Percentiles rank a stretch among this genome's conserved stretches.
phyloP scores from a whole-genome alignment of 2,888 invertebrate species.

The Rhyacophila evoluta region DNA sequence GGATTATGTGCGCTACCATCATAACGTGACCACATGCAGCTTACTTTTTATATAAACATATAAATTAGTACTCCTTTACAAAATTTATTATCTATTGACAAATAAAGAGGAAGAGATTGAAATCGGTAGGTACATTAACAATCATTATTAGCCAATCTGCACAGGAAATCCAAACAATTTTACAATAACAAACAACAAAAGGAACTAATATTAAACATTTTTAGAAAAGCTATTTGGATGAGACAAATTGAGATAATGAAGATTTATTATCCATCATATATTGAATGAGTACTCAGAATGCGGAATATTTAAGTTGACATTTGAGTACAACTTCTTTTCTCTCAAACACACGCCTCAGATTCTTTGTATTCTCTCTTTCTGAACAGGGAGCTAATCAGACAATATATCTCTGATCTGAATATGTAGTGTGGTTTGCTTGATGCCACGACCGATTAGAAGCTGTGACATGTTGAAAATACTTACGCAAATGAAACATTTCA shows the following conservation, averaged over 20 bases:
- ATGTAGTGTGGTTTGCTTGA: too few species aligned
- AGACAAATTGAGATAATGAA: conserved; percentile 33
- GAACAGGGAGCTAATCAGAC: too few species aligned
- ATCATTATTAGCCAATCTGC: conserved; percentile 9
- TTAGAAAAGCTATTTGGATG: conserved; percentile 8
- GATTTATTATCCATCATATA: conserved; percentile 23
- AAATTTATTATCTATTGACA: conserved; percentile 24
- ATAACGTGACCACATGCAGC: conserved; percentile 39
- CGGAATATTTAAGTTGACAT: not conserved
- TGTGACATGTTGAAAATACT: too few species aligned
- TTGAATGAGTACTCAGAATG: conserved; percentile 8
- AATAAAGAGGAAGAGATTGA: conserved; percentile 21
- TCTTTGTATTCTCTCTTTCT: not conserved
- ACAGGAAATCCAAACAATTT: conserved; percentile 12
- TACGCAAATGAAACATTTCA: too few species aligned
- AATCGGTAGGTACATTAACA: conserved; percentile 16
- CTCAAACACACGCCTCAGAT: not conserved
- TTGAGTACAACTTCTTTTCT: not conserved
- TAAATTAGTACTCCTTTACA: conserved; percentile 9
- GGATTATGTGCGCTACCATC: conserved; percentile 50
- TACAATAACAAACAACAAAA: not conserved
- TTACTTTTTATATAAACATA: conserved; percentile 15
- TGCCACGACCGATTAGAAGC: too few species aligned
- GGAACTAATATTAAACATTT: not conserved
- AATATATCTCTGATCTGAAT: too few species aligned